Conservation (phyloP, 2,113 vertebrate genomes). For the Crocuta crocuta region DNA sequence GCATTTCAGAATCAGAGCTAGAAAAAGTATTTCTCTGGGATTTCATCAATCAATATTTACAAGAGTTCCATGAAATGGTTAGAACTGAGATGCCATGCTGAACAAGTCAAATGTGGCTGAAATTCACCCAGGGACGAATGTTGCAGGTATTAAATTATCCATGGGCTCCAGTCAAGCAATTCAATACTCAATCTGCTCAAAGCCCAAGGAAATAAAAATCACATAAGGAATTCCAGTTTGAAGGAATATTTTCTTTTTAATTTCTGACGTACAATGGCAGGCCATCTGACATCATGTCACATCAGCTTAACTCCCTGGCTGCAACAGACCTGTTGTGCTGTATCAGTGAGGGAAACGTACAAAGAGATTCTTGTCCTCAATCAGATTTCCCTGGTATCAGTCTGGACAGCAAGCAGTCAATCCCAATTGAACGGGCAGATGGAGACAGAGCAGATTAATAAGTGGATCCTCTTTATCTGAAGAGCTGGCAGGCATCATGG, state of each 20-base stretch:
- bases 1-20: conserved; percentile 54
- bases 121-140: conserved; percentile 80
- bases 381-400: conserved; percentile 76
- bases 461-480: conserved; percentile 83
- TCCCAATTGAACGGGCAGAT: conserved; percentile 86
- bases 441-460: conserved; percentile 83
- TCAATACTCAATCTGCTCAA: conserved; percentile 82
- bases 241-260: conserved; percentile 84
- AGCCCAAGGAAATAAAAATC: conserved; percentile 82
- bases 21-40: conserved; percentile 76
- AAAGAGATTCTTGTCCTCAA: conserved; percentile 78
- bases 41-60: conserved; percentile 84
- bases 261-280: conserved; percentile 81
- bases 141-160: conserved; percentile 84
- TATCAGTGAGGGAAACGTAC: conserved; percentile 55
- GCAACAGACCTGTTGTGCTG: conserved; percentile 68
- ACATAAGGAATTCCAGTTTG: conserved; percentile 79
- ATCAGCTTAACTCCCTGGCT: conserved; percentile 72
- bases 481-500: conserved; percentile 82
- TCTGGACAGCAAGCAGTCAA: conserved; percentile 84
- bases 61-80: conserved; percentile 83
- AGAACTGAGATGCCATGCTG: conserved; percentile 68
- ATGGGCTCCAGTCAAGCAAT: conserved; percentile 79
- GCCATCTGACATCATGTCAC: conserved; percentile 79
- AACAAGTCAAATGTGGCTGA: conserved; percentile 85